Evolutionary conservation across 2,888 invertebrate genomes (phyloP).

Genomic region (Mythimna loreyi): DNA sequence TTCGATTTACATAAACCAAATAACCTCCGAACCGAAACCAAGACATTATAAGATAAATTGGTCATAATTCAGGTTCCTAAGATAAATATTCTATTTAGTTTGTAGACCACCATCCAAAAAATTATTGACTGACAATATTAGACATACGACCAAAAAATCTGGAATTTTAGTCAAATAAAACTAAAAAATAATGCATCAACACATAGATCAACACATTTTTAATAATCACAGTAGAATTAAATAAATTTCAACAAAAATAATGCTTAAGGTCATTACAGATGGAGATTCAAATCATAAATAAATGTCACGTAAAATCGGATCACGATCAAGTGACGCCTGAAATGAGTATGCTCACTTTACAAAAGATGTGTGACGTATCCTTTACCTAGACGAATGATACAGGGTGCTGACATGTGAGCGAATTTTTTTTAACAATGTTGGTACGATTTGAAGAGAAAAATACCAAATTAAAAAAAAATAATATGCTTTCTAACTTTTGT

Average conservation of each 20-base stretch:
- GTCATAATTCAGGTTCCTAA: no score
- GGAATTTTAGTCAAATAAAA: no score
- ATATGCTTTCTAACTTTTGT: no score
- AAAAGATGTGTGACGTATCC: constrained; percentile 18
- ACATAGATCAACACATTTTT: background rate
- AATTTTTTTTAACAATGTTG: constrained; percentile 7
- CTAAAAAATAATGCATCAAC: no score
- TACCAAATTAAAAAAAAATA: no score
- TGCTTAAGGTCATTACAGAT: background rate
- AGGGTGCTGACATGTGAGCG: constrained; percentile 8
- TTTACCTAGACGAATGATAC: background rate
- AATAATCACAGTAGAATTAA: background rate
- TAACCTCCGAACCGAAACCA: no score
- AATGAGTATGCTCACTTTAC: constrained; percentile 48
- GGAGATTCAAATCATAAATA: constrained; percentile 17
- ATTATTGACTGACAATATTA: no score
- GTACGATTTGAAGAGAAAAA: background rate
- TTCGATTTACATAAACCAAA: no score
- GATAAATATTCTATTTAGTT: no score
- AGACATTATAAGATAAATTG: no score
- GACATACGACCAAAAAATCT: no score
- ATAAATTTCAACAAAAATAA: background rate
- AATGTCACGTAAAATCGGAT: background rate
- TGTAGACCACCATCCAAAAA: no score
- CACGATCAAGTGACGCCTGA: constrained; percentile 40